Percentiles rank a stretch among this genome's conserved stretches.
Evolutionary conservation across 1,140 invertebrate genomes (phyloP).

Genomic region (Procambarus virginalis): DNA sequence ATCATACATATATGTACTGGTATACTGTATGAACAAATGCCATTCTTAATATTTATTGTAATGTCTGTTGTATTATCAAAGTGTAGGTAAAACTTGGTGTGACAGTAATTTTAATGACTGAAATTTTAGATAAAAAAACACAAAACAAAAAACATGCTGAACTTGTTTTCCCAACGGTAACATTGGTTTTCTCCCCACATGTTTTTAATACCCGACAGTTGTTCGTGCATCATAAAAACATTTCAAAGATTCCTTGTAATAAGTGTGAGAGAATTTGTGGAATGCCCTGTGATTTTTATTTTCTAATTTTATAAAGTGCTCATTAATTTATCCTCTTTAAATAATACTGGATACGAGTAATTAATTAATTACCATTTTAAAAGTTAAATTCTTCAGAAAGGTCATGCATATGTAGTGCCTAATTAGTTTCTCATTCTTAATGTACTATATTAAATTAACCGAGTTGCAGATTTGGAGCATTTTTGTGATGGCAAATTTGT

Average conservation of each 20-base stretch:
- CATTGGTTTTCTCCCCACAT: background rate
- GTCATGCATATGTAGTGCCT: background rate
- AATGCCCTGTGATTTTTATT: background rate
- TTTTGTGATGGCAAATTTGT: background rate
- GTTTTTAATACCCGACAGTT: background rate
- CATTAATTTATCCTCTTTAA: background rate
- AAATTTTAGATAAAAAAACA: background rate
- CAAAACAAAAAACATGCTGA: background rate
- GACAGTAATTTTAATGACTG: background rate
- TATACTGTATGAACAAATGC: no score
- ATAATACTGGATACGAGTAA: background rate
- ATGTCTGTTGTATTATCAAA: background rate
- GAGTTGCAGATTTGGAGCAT: background rate
- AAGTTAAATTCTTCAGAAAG: background rate
- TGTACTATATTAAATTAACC: background rate
- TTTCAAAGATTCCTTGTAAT: background rate
- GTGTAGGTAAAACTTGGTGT: background rate
- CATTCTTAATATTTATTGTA: background rate
- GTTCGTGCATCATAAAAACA: slow-evolving; percentile 3
- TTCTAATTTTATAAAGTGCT: background rate
- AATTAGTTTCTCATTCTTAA: background rate
- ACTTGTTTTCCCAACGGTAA: background rate
- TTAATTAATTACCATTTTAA: background rate
- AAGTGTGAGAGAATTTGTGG: background rate
- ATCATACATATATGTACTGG: no score